A percentile compares a stretch with the other conserved stretches of the same genome.
phyloP scores from a whole-genome alignment of 2,113 vertebrate genomes.

The Xerus inauris region DNA sequence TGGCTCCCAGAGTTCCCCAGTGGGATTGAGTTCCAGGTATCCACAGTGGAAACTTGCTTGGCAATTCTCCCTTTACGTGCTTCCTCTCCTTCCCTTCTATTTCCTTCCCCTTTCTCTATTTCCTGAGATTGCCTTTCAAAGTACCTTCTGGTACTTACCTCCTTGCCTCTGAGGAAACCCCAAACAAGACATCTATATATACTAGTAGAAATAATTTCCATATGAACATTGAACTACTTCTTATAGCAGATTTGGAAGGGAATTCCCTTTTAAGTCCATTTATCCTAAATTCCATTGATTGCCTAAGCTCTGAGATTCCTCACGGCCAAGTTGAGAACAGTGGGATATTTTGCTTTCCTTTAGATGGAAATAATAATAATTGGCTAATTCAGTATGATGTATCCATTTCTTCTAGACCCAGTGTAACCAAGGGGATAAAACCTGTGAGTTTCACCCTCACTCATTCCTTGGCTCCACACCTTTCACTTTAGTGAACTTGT shows the following conservation, averaged over 20 bases:
- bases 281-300: background rate
- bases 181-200: background rate
- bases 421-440: background rate
- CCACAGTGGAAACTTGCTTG: background rate
- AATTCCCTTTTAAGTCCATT: background rate
- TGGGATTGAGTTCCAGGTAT: background rate
- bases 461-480: background rate
- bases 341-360: background rate
- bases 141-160: background rate
- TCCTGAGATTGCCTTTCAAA: background rate
- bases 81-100: background rate
- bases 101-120: background rate
- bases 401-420: background rate
- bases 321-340: background rate
- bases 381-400: background rate
- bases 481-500: background rate
- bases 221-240: background rate
- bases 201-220: background rate
- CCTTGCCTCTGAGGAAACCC: background rate
- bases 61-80: background rate
- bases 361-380: background rate
- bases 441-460: background rate
- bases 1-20: background rate
- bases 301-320: background rate
- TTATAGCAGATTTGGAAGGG: background rate